Base-by-base conservation (phyloP, 2,888 invertebrate genomes). In the Lasioglossum lativentre region DNA sequence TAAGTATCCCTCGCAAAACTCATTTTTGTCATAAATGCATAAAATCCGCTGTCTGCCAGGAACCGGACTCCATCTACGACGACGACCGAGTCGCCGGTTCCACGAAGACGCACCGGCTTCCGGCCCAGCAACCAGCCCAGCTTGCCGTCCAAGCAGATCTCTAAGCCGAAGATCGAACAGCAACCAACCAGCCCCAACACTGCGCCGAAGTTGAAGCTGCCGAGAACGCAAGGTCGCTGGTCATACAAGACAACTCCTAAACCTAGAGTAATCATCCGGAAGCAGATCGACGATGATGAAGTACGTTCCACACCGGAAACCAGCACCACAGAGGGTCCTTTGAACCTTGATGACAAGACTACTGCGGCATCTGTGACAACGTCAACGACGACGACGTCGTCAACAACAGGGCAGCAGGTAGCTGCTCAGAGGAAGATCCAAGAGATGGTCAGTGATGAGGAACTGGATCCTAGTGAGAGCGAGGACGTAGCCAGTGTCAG, bases 201-300 rank as follows among this genome's bases (percentile, higher is more conserved):
- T 88, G 95, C 97, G 83, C 97, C 97, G 93, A 98, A 98, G 95
- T 97, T 98, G 92, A 98, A 98, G 94, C 95, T 98, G 70, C 97
- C 98, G 93, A 96, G 98, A 72, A 96, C 98, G 23, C 98, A 97
- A 74, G 98, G 98, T 78, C 97, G 98, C 90, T 98, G 98, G 98
- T 98, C 98, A 92, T 98, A 98, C 95, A 98, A 98, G 95, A 98
- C 98, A 16, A 97, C 98, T 40, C 97, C 98, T 0, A 98, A 98
- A 94, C 98, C 98, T 5, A 96, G 98, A 94, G 97, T 98, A 14
- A 97, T 97, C 75, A 98, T 98, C 89, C 96, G 98, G 78, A 97
- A 98, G 93, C 96, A 96, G 91, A 96, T 96, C 0, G 93, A 93
- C 6, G 95, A 94, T 0, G 94, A 94, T 0, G 95, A 95, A 52